These are phyloP conservation scores for Trichopoda pennipes DNA, from an alignment of 2,888 invertebrate species.

Conservation along the genomic window DNA sequence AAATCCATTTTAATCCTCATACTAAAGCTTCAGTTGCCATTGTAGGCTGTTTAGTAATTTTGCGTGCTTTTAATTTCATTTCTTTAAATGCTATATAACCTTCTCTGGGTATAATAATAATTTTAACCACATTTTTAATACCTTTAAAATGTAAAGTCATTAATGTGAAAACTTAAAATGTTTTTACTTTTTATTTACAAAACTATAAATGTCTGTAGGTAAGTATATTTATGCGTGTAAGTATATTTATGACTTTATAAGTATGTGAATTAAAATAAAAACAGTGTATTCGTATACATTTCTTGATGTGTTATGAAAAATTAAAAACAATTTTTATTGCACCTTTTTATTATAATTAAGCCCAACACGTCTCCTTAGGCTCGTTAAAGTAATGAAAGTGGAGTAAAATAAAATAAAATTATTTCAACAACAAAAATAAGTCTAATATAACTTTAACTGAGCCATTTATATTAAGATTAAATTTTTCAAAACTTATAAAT, in stretches of 20 bases:
- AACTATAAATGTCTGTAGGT: not conserved
- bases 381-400: not conserved
- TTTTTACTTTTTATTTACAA: not conserved
- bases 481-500: not conserved
- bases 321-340: slow-evolving; percentile 48
- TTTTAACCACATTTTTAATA: too few relatives aligned
- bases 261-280: not conserved
- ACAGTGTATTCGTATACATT: too few relatives aligned
- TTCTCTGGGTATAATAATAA: too few relatives aligned
- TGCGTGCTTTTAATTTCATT: too few relatives aligned
- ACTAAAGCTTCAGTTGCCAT: too few relatives aligned
- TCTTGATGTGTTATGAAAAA: slow-evolving; percentile 19
- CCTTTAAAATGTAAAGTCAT: not conserved
- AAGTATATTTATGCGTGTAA: not conserved
- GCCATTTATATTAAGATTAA: slow-evolving; percentile 17
- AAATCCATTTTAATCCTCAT: not conserved
- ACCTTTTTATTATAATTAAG: slow-evolving; percentile 52
- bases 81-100: too few relatives aligned
- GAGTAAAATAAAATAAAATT: not conserved
- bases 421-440: not conserved
- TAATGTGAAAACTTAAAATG: not conserved
- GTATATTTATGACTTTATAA: not conserved
- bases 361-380: slow-evolving; percentile 13
- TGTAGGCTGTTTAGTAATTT: too few relatives aligned
- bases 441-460: not conserved